Evolutionary conservation across 1,140 invertebrate species (phyloP).

Genomic region (Stegodyphus mimosarum): DNA sequence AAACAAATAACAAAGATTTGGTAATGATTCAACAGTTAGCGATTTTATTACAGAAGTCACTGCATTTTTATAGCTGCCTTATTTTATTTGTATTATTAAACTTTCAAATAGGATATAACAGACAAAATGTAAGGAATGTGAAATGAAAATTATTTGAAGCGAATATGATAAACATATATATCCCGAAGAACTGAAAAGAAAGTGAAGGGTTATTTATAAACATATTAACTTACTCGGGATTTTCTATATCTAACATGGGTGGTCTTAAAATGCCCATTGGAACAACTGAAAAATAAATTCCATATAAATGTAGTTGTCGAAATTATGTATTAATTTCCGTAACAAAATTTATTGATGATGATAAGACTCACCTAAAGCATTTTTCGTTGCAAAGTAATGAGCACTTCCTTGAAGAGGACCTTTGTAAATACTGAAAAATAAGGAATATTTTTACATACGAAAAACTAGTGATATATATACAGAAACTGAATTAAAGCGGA

Average conservation of each 20-base stretch:
- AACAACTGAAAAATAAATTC: constrained; percentile 23
- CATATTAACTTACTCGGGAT: constrained; percentile 41
- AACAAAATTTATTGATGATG: background rate
- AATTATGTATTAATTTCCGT: background rate
- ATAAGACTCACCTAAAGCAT: constrained; percentile 42
- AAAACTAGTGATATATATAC: too few relatives aligned
- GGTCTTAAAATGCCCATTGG: constrained; percentile 45
- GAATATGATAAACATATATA: too few relatives aligned
- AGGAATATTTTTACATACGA: background rate
- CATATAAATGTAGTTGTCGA: background rate
- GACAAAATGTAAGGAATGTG: too few relatives aligned
- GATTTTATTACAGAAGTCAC: too few relatives aligned
- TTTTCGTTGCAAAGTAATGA: constrained; percentile 54
- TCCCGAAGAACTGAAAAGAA: background rate
- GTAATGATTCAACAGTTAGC: too few relatives aligned
- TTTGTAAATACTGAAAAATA: constrained; percentile 36
- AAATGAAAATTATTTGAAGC: too few relatives aligned
- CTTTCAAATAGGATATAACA: too few relatives aligned
- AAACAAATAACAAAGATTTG: too few relatives aligned
- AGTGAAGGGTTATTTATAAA: background rate
- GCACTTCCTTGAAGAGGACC: constrained; percentile 45
- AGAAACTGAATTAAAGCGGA: too few relatives aligned
- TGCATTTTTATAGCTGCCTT: too few relatives aligned
- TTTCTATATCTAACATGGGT: constrained; percentile 24
- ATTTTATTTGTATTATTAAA: too few relatives aligned